A percentile compares a stretch with the other conserved stretches of the same genome.
Evolutionary conservation across 2,113 vertebrate genomes (phyloP).

Genomic region (Irena cyanogastra): DNA sequence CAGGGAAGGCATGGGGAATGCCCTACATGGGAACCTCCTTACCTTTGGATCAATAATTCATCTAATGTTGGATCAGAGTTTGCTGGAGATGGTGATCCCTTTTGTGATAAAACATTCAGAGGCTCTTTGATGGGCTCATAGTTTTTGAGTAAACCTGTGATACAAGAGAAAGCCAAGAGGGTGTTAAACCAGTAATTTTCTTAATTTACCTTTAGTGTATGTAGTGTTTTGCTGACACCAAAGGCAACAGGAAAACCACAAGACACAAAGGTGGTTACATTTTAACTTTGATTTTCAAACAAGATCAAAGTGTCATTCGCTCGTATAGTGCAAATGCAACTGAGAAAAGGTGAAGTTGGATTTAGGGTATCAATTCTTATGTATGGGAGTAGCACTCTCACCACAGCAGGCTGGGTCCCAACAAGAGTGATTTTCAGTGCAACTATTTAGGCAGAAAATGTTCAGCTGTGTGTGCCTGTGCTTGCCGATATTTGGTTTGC

Average conservation of each 20-base stretch:
- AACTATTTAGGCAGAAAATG: background rate
- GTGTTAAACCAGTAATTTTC: background rate
- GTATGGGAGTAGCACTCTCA: background rate
- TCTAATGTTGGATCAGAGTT: background rate
- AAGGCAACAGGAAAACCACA: background rate
- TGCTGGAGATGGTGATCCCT: background rate
- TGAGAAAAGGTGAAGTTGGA: background rate
- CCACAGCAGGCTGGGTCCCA: background rate
- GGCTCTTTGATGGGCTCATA: constrained; percentile 5
- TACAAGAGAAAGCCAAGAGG: background rate
- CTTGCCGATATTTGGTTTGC: background rate
- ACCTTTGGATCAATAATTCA: constrained; percentile 31
- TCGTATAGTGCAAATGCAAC: background rate
- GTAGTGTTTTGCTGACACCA: background rate
- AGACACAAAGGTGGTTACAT: background rate
- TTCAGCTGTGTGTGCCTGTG: background rate
- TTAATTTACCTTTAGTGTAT: background rate
- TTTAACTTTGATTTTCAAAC: background rate
- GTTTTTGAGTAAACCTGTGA: constrained; percentile 50
- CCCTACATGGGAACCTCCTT: background rate
- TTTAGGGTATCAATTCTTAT: background rate
- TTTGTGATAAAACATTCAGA: background rate
- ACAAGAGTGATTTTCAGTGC: background rate
- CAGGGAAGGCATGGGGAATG: rapidly evolving
- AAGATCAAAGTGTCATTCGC: background rate